Percentiles rank a stretch among this genome's conserved stretches.
Conservation (phyloP, 2,113 vertebrate genomes). For the Columbina picui region DNA sequence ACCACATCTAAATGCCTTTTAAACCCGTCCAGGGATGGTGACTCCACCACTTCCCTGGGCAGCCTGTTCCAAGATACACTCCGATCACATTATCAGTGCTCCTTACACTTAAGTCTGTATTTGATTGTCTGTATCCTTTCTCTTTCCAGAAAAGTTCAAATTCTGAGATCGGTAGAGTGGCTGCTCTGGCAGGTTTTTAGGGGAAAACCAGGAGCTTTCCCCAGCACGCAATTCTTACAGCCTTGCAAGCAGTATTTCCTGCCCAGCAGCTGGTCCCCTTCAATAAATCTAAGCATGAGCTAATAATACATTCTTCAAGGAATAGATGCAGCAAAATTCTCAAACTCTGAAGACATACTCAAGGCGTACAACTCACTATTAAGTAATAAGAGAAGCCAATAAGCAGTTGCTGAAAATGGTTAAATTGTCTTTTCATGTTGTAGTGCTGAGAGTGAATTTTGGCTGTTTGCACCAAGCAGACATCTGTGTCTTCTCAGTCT, state of each 20-base stretch:
- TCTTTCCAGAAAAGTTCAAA: not conserved
- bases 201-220: not conserved
- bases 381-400: not conserved
- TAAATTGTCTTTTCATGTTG: not conserved
- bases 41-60: too few species aligned
- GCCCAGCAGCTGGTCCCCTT: not conserved
- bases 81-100: rapidly evolving
- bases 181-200: not conserved
- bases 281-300: not conserved
- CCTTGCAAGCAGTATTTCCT: not conserved
- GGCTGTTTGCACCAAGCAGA: not conserved
- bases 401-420: not conserved
- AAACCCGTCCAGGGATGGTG: too few species aligned
- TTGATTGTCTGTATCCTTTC: not conserved
- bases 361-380: not conserved
- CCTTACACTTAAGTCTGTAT: not conserved
- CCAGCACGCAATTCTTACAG: not conserved
- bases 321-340: not conserved
- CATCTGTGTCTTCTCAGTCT: constrained; percentile 15
- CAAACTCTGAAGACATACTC: not conserved
- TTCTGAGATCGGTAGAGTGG: not conserved
- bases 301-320: not conserved
- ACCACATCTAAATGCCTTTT: too few species aligned
- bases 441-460: not conserved
- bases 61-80: not conserved